Evolutionary conservation across 1,140 invertebrate genomes (phyloP), one percentile per base, ranked within the genome.

Genomic region (Zeugodacus cucurbitae): DNA sequence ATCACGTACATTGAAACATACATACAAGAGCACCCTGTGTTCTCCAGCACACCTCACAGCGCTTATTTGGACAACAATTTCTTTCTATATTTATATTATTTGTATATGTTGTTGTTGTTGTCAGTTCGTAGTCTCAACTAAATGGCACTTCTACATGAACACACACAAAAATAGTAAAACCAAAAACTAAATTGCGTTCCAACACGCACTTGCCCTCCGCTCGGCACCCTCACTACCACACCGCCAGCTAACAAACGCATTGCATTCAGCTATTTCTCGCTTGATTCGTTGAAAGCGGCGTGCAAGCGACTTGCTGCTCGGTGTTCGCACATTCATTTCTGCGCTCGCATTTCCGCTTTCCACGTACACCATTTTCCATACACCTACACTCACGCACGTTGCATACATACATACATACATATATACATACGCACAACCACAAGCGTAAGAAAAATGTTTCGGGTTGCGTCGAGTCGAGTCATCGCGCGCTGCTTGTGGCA

Each of bases 301-400:
- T 48, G 7, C 44, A 82, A 44, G 74, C 34, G 22, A 54, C 74
- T 82, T 44, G 41, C 37, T 82, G 37, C 37, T 70, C 37, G 48
- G 6, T 54, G 58, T 26, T 54, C 26, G 34, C 14, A 6, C 67
- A 41, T 74, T 37, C 34, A 74, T 74, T 74, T 74, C 17, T 74
- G 11, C 41, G 74, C 41, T 82, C 74, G 74, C 74, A 82, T 82
- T 82, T 82, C 74, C 74, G 74, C 74, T 82, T 48, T 82, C 74
- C 74, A 48, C 44, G 41, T 34, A 41, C 48, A 54, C 48, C 74
- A 82, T 82, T 48, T 82, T 82, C 41, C 41, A 26, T 29, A 82
- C n/a, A n/a, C 37, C 58, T 62, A 62, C 58, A 62, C 58, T 5
- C n/a, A 58, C 17, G 22, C 22, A 58, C 22, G 2, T 26, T 17